Conservation (phyloP, 2,113 vertebrate species). For the Dipodomys spectabilis region DNA sequence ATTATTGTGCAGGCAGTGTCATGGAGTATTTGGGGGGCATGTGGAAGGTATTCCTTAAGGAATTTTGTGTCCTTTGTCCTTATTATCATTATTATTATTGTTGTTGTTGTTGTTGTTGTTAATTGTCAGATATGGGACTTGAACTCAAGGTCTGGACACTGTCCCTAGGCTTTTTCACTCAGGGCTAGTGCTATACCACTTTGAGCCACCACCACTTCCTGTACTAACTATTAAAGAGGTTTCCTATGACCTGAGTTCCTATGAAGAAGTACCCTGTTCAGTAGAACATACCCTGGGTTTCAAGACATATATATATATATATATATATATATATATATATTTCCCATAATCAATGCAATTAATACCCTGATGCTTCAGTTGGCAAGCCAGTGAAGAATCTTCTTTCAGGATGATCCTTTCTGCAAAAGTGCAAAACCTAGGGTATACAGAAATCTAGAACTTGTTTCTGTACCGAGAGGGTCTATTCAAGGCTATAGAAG, state of each 20-base stretch:
- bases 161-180: too few species aligned
- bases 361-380: neutral
- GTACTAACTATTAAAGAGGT: neutral
- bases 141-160: too few species aligned
- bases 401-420: neutral
- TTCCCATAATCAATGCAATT: neutral
- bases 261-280: neutral
- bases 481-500: neutral
- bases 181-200: too few species aligned
- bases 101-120: too few species aligned
- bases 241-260: neutral
- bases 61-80: neutral
- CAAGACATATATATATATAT: neutral
- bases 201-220: neutral
- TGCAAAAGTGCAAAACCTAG: neutral
- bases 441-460: neutral
- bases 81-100: too few species aligned
- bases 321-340: neutral
- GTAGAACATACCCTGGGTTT: neutral
- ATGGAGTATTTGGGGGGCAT: neutral
- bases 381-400: neutral
- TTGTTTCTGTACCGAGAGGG: neutral
- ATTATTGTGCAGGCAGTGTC: neutral
- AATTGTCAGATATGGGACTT: too few species aligned
- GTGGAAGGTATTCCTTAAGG: neutral